phyloP scores from a whole-genome alignment of 2,797 vertebrate species.

The Loris lydekkerianus region DNA sequence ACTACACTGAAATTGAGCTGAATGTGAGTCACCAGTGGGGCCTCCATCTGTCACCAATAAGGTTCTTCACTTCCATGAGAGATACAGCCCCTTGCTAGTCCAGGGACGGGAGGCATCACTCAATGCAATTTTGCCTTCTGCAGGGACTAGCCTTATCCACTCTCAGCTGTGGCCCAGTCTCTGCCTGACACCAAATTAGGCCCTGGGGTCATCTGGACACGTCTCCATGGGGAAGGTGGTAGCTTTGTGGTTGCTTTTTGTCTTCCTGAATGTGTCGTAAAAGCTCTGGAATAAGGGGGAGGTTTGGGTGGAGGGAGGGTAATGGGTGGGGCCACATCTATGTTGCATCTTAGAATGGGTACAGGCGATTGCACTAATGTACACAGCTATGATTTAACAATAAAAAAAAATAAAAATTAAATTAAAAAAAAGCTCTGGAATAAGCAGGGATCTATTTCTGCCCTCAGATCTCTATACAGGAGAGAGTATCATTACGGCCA shows the following conservation, averaged over 20 bases:
- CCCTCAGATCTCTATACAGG: background rate
- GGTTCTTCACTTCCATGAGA: background rate
- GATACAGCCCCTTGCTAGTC: background rate
- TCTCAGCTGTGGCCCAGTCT: background rate
- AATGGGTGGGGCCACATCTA: too few species aligned
- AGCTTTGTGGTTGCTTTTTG: background rate
- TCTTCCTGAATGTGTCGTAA: background rate
- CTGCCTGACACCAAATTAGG: background rate
- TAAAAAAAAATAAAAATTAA: too few species aligned
- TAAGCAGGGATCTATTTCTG: background rate
- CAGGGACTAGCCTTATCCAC: background rate
- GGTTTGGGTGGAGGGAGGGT: too few species aligned
- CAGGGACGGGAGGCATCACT: background rate
- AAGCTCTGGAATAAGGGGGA: background rate
- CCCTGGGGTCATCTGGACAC: background rate
- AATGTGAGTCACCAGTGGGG: background rate
- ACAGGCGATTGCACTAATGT: too few species aligned
- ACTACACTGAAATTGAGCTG: background rate
- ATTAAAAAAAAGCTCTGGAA: background rate
- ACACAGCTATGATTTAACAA: too few species aligned
- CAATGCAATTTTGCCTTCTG: background rate
- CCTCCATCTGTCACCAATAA: background rate
- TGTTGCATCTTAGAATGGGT: too few species aligned
- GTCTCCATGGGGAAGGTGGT: background rate
- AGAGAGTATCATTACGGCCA: background rate